These are phyloP conservation scores for Pegoplata infirma DNA, from an alignment of 2,888 invertebrate genomes.

Conservation along the genomic window DNA sequence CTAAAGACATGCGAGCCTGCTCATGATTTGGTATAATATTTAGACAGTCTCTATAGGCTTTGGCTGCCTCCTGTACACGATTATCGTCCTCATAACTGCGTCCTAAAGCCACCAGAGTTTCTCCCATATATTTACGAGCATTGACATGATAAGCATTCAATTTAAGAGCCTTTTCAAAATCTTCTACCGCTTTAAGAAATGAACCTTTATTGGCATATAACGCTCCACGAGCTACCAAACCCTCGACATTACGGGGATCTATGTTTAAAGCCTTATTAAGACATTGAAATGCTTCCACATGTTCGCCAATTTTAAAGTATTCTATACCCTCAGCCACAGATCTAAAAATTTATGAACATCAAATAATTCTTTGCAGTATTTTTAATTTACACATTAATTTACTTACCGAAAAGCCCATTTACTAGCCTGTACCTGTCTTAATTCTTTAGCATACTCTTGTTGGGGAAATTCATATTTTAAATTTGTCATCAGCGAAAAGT, in stretches of 20 bases:
- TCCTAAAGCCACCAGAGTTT: constrained; percentile 93
- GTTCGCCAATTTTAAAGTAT: constrained; percentile 94
- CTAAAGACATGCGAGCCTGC: constrained; percentile 90
- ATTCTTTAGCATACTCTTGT: constrained; percentile 89
- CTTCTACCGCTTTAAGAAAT: constrained; percentile 95
- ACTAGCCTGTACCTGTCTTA: constrained; percentile 93
- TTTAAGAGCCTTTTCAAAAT: constrained; percentile 94
- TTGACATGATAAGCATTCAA: constrained; percentile 94
- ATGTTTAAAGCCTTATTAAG: constrained; percentile 95
- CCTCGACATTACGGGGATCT: constrained; percentile 94
- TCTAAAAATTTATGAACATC: constrained; percentile 63
- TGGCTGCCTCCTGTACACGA: constrained; percentile 90
- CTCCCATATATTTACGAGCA: constrained; percentile 95
- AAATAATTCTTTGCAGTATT: not conserved
- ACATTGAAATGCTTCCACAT: constrained; percentile 96
- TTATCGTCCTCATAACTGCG: constrained; percentile 93
- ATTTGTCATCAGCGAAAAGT: constrained; percentile 72
- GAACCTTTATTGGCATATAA: constrained; percentile 96
- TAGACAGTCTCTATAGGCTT: constrained; percentile 90
- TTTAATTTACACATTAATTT: too few relatives aligned
- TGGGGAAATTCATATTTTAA: constrained; percentile 86
- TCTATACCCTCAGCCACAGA: constrained; percentile 97
- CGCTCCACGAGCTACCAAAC: constrained; percentile 93
- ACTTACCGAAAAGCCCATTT: constrained; percentile 91
- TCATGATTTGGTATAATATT: constrained; percentile 91